Evolutionary conservation across 1,140 invertebrate species (phyloP), one percentile per base, ranked within the genome.

Genomic region (Leptoteleia sp.): DNA sequence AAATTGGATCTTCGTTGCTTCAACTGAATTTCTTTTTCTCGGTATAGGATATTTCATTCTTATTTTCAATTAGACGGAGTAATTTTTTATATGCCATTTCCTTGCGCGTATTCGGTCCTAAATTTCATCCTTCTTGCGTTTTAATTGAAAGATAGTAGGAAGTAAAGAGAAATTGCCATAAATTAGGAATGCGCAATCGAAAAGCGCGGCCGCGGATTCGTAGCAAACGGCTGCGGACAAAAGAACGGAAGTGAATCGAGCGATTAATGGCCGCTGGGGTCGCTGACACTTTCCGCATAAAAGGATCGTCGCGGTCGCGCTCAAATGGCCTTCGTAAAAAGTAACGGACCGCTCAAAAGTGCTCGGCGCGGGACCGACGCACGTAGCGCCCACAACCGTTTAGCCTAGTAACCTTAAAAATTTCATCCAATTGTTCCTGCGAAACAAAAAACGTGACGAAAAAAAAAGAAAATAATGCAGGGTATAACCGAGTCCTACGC

Each of bases 331-430:
- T 78, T 52, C 79, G 52, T 81, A 82, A 83, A 84, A 83, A 85
- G 82, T 85, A 85, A 85, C 83, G 82, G 83, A 62, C 61, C 62
- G 54, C 40, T 82, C 62, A 84, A 79, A 82, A 83, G 73, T 67
- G 55, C 59, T 76, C 59, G 70, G 45, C 71, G 43, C 54, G 73
- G 76, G 68, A 70, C 25, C 47, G 25, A 40, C 48, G 42, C 65
- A 65, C 76, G 81, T 80, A 78, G 79, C 81, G 62, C 72, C 68
- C 61, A 67, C 81, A 76, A 77, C 71, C 81, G 77, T 57, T 84
- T 84, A 83, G 80, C 81, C 83, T 80, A 82, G 83, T 84, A 76
- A 83, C 82, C 83, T 83, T 81, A 82, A 82, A 75, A 65, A 43
- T 62, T 43, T 43, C 22, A 38, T 16, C 31, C 50, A 38, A 67